These are phyloP conservation scores for Tetranychus piercei DNA, from an alignment of 2,888 invertebrate genomes.

Conservation along the genomic window DNA sequence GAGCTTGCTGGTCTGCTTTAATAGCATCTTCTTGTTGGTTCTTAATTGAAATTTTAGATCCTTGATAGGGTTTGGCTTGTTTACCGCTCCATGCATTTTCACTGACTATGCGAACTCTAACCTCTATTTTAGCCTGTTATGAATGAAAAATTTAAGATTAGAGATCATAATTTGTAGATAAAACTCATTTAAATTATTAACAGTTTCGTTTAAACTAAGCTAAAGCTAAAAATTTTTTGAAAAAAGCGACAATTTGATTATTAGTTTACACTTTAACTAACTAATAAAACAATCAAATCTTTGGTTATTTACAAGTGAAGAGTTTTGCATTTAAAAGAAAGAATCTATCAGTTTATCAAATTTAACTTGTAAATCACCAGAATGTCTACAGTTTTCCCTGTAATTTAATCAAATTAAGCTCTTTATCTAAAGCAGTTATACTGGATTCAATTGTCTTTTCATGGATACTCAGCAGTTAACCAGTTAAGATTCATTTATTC, in stretches of 20 bases:
- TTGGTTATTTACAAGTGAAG: too few relatives aligned
- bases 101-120: slow-evolving; percentile 45
- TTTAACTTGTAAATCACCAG: background rate
- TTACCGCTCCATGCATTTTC: slow-evolving; percentile 27
- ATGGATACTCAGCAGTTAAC: background rate
- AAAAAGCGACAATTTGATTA: too few relatives aligned
- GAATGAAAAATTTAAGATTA: background rate
- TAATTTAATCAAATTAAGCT: background rate
- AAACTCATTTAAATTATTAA: too few relatives aligned
- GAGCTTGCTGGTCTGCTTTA: background rate
- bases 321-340: too few relatives aligned
- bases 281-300: too few relatives aligned
- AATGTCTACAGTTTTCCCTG: background rate
- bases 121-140: slow-evolving; percentile 42
- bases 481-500: background rate
- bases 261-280: too few relatives aligned
- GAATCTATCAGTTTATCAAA: too few relatives aligned
- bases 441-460: too few relatives aligned
- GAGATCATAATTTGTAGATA: too few relatives aligned
- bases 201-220: too few relatives aligned
- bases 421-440: background rate
- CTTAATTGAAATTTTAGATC: background rate
- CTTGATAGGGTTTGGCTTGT: background rate
- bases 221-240: too few relatives aligned
- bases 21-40: background rate